Evolutionary conservation across 2,113 vertebrate species (phyloP), one percentile per base, ranked within the genome.

Genomic region (Toxostoma redivivum): DNA sequence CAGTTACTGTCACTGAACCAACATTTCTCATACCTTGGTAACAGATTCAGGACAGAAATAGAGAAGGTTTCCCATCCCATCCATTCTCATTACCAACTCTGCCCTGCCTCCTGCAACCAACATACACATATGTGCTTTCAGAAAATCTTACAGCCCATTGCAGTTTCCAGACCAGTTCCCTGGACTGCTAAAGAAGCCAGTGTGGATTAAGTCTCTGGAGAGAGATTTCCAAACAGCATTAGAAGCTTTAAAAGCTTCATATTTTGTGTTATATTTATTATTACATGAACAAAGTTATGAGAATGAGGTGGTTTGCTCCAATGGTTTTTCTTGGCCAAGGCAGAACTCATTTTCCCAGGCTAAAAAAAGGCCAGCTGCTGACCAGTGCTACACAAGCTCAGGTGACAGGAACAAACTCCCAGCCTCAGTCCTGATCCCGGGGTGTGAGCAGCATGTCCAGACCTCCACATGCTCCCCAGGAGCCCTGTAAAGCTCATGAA

Each of bases 371-470:
- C 47, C 60, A 47, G 44, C 13, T 65, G 53, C 4, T 9, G 71
- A 40, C 33, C 20, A 57, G 54, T 15, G 28, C 5, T 3, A 25
- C 65, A 50, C 12, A 11, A 47, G 24, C 30, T 45, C 27, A 33
- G 45, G 27, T 11, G 40, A 15, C 2, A 86, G 45, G 12, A 23
- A 62, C 30, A 58, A 33, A 48, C 31, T n/a, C n/a, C 2, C 64
- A 92, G 48, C 24, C 62, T 12, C 2, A 30, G 47, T 9, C 23
- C 72, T 42, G 31, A 42, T 30, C 44, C 54, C 3, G 0, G 7
- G 27, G 37, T 0, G 0, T 58, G 81, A 50, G 35, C 10, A 0
- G n/a, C n/a, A 20, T 0, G 0, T 15, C 28, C 47, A 44, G 56
- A 70, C 19, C 45, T 12, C 40, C 2, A 1, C 24, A n/a, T 1